phyloP scores from a whole-genome alignment of 2,888 invertebrate species.

The Aquatica leii region DNA sequence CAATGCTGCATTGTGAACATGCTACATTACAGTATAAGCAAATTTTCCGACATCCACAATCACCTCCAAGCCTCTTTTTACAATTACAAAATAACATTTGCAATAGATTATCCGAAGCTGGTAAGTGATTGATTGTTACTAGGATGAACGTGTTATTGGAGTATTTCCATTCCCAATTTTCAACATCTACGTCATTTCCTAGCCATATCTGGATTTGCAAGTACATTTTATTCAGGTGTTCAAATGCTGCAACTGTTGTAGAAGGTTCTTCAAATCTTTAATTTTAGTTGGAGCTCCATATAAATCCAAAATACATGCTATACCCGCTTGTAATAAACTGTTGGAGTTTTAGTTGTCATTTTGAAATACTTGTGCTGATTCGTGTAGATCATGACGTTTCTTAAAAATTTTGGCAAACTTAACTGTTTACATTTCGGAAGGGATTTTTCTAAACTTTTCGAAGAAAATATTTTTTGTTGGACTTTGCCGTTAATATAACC shows the following conservation, averaged over 20 bases:
- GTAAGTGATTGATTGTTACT: background rate
- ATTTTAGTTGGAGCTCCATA: background rate
- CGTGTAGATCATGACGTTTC: background rate
- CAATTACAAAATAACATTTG: conserved; percentile 4
- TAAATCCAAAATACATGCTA: background rate
- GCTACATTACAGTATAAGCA: background rate
- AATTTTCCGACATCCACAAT: conserved; percentile 1
- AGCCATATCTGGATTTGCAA: background rate
- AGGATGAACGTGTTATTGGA: too few species aligned
- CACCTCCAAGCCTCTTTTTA: background rate
- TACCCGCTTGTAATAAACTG: background rate
- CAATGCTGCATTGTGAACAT: background rate
- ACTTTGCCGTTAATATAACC: conserved; percentile 4
- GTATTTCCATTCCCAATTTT: background rate
- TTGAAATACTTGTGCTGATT: background rate
- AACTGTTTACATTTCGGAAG: background rate
- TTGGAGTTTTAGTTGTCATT: background rate
- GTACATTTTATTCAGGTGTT: background rate
- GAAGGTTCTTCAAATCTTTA: background rate
- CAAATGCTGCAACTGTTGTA: background rate
- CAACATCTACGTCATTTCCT: background rate
- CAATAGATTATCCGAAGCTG: background rate
- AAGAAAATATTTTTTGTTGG: background rate
- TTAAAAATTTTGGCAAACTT: background rate
- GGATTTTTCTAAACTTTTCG: background rate